Evolutionary conservation across 2,113 vertebrate species (phyloP).

Genomic region (Galbula dea): DNA sequence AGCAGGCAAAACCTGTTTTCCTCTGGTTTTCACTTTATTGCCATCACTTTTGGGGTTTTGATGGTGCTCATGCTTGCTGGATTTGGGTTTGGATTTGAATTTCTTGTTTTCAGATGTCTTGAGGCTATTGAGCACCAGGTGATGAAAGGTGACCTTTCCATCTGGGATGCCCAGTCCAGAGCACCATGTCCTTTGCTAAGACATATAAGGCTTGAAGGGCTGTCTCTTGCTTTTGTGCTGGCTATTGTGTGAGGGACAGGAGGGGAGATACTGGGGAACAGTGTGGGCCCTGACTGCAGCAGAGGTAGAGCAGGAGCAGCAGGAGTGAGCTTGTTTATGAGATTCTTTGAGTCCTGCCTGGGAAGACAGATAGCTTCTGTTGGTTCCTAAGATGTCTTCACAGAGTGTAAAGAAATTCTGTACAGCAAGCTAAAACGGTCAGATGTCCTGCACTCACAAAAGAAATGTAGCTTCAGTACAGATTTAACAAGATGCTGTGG

Average conservation of each 20-base stretch:
- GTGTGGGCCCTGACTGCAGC: not conserved
- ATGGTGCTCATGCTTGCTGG: not conserved
- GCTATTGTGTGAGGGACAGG: not conserved
- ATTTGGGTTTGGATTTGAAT: not conserved
- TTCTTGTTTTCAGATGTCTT: not conserved
- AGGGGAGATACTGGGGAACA: not conserved
- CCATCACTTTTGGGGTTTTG: not conserved
- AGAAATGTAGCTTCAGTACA: not conserved
- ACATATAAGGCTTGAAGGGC: not conserved
- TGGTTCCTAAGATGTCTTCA: not conserved
- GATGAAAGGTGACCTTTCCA: constrained; percentile 22
- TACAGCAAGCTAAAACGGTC: not conserved
- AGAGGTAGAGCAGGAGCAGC: not conserved
- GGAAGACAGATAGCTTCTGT: not conserved
- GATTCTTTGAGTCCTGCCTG: not conserved
- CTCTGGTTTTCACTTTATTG: not conserved
- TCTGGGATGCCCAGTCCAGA: not conserved
- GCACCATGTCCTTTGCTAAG: not conserved
- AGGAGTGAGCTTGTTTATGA: not conserved
- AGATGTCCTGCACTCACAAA: fast-evolving
- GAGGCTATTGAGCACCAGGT: not conserved
- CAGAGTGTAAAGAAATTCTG: not conserved
- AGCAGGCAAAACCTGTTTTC: not conserved
- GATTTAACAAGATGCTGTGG: not conserved
- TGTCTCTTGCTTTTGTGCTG: not conserved